phyloP scores from a whole-genome alignment of 2,888 invertebrate genomes.

The Ennomos fuscantarius region DNA sequence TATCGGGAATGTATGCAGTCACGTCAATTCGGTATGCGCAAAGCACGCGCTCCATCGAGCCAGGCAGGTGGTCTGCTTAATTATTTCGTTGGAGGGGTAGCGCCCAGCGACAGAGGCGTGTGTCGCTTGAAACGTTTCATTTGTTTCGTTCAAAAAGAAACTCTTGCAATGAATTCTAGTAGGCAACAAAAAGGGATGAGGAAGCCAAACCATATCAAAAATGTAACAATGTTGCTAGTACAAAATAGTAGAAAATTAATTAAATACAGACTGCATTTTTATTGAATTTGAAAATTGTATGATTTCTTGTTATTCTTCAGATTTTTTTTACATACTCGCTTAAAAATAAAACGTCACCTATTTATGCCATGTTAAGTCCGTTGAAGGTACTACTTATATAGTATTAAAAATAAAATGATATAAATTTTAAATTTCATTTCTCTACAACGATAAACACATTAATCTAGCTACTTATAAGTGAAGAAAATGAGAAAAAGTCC shows the following conservation, averaged over 20 bases:
- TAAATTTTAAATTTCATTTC: background rate
- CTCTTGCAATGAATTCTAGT: conserved; percentile 1
- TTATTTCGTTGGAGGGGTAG: conserved; percentile 44
- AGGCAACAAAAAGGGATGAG: too few relatives aligned
- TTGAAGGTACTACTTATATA: too few relatives aligned
- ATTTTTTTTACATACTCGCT: too few relatives aligned
- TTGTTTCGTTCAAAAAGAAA: conserved; percentile 15
- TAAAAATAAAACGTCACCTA: too few relatives aligned
- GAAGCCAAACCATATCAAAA: too few relatives aligned
- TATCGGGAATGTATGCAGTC: conserved; percentile 61
- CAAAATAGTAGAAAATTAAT: too few relatives aligned
- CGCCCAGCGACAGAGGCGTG: conserved; percentile 6
- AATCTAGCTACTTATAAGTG: conserved; percentile 16
- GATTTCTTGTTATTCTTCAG: too few relatives aligned
- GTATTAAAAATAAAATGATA: too few relatives aligned
- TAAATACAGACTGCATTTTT: too few relatives aligned
- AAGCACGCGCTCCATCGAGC: conserved; percentile 29
- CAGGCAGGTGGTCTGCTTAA: conserved; percentile 37
- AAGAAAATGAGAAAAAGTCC: conserved; percentile 48
- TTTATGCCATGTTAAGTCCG: too few relatives aligned
- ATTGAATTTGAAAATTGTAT: too few relatives aligned
- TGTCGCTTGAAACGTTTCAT: conserved; percentile 14
- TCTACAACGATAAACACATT: conserved; percentile 5
- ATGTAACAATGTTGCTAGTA: too few relatives aligned
- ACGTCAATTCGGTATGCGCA: conserved; percentile 53